Evolutionary conservation across 2,888 invertebrate genomes (phyloP), one percentile per base, ranked within the genome.

Genomic region (Aplocera efformata): DNA sequence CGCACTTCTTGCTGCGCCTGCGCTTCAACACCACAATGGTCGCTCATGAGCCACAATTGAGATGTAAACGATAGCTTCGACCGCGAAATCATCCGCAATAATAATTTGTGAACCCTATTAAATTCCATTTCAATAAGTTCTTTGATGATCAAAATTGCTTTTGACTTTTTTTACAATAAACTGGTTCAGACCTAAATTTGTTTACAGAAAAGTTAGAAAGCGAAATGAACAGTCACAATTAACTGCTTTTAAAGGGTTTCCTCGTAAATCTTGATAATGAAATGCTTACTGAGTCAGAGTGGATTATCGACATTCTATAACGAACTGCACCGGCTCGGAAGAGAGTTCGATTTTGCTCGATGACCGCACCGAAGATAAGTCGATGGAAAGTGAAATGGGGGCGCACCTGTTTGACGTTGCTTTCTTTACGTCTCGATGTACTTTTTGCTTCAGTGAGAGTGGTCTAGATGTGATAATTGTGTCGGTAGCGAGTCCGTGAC

Each of bases 391-490:
- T 86, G 83, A 85, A 88, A 84, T 81, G 80, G 75, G 84, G 78
- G 72, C 84, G 86, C 86, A 86, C 86, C 85, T 86, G 55, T 46
- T 55, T 41, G 84, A 77, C 77, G 72, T 69, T 81, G 83, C 83
- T 85, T 84, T 86, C 85, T 85, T 86, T 79, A 72, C 74, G 71
- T 78, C 76, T 72, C 77, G 74, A 63, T 72, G 75, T 79, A 81
- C 83, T 84, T 84, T 85, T 85, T 84, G 79, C 79, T 72, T 72
- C 73, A 86, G 86, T 80, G 86, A 86, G 86, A 88, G 86, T 86
- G 86, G 79, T 85, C 86, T 83, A 84, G 81, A 80, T 85, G 67
- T 72, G 77, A 77, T 83, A 81, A 84, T 84, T 82, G 80, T 79
- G 79, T 69, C 79, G 82, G 83, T 79, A 79, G 80, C 73, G 67